Percentiles rank a stretch among this genome's conserved stretches.
phyloP scores from a whole-genome alignment of 2,888 invertebrate species.

The Athalia circularis region DNA sequence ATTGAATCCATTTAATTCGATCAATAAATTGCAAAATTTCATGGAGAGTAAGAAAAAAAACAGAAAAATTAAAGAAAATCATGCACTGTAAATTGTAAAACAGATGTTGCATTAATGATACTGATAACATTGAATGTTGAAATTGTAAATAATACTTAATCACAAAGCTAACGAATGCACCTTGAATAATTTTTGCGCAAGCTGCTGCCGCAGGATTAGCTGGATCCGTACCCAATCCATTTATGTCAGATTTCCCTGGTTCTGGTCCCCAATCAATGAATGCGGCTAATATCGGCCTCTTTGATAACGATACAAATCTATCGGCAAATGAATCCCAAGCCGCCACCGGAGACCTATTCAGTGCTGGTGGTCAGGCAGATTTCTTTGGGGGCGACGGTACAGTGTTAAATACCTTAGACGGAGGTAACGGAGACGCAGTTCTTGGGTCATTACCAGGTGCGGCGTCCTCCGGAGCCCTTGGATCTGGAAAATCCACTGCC shows the following conservation, averaged over 20 bases:
- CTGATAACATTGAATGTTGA: slow-evolving; percentile 1
- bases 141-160: slow-evolving; percentile 20
- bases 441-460: slow-evolving; percentile 57
- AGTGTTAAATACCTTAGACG: slow-evolving; percentile 63
- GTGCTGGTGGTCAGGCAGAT: slow-evolving; percentile 70
- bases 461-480: slow-evolving; percentile 58
- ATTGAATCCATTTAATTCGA: neutral
- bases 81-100: neutral
- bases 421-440: slow-evolving; percentile 62
- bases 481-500: slow-evolving; percentile 68
- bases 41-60: neutral
- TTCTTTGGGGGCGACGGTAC: slow-evolving; percentile 70
- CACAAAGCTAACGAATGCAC: slow-evolving; percentile 57
- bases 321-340: slow-evolving; percentile 53
- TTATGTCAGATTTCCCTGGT: slow-evolving; percentile 78
- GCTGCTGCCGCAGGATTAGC: slow-evolving; percentile 76
- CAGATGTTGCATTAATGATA: neutral
- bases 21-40: neutral
- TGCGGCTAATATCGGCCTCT: slow-evolving; percentile 62
- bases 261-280: slow-evolving; percentile 57
- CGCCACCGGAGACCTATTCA: slow-evolving; percentile 68
- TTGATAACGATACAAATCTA: slow-evolving; percentile 56
- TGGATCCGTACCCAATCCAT: slow-evolving; percentile 78
- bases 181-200: slow-evolving; percentile 73
- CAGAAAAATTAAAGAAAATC: neutral